These are phyloP conservation scores for Automeris io DNA, from an alignment of 2,888 invertebrate species.

Conservation along the genomic window DNA sequence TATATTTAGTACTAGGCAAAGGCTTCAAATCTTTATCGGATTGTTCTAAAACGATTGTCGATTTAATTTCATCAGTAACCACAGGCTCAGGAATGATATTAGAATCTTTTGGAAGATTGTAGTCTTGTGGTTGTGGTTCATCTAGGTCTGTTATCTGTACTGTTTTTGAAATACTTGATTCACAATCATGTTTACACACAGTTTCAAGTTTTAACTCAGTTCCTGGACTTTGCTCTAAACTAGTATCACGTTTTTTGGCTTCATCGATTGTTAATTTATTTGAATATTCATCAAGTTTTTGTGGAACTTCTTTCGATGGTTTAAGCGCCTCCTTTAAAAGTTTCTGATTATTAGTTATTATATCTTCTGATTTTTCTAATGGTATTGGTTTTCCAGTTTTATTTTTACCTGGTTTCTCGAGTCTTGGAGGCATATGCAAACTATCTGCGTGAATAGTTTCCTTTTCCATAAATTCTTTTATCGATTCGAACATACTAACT, in stretches of 20 bases:
- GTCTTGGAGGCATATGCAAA: constrained; percentile 11
- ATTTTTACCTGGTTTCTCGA: background rate
- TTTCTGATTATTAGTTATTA: no score
- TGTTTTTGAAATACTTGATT: no score
- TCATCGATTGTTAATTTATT: no score
- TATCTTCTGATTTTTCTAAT: background rate
- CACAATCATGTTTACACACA: no score
- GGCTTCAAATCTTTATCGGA: background rate
- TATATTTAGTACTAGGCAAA: no score
- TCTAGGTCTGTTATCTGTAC: constrained; percentile 4
- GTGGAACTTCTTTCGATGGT: no score
- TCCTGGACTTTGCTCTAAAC: no score
- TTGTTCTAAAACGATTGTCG: background rate
- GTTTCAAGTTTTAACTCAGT: no score
- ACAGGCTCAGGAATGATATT: constrained; percentile 1
- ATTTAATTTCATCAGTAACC: constrained; percentile 2
- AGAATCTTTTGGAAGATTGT: background rate
- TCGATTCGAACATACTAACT: constrained; percentile 19
- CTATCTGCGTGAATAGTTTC: constrained; percentile 21
- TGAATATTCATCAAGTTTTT: no score
- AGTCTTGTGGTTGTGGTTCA: constrained; percentile 5
- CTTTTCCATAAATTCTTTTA: constrained; percentile 28
- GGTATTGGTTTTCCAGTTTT: background rate
- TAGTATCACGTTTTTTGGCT: no score
- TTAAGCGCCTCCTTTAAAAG: no score